Percentiles rank a stretch among this genome's conserved stretches.
Conservation (phyloP, 2,113 vertebrate genomes). For the Talpa occidentalis region DNA sequence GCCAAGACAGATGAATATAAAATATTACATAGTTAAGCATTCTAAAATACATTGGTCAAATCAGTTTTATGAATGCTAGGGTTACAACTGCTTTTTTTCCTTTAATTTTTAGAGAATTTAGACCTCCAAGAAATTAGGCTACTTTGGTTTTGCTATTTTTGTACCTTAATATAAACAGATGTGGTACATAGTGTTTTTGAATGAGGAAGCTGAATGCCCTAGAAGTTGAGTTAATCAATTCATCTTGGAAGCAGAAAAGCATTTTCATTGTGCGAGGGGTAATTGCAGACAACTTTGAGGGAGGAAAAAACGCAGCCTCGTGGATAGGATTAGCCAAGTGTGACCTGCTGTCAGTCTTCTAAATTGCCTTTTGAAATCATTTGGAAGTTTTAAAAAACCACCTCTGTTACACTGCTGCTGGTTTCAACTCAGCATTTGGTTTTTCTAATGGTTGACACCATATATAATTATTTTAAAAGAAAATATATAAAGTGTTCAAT, state of each 20-base stretch:
- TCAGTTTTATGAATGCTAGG: conserved; percentile 24
- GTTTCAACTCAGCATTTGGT: background rate
- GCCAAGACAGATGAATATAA: background rate
- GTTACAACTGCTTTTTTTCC: background rate
- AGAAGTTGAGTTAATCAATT: conserved; percentile 48
- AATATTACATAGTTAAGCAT: conserved; percentile 24
- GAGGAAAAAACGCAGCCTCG: background rate
- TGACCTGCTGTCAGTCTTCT: conserved; percentile 74
- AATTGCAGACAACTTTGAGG: conserved; percentile 47
- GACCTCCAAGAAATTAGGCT: conserved; percentile 18
- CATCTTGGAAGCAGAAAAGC: conserved; percentile 48
- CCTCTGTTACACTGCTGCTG: background rate
- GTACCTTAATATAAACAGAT: conserved; percentile 50
- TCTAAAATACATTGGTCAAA: conserved; percentile 36
- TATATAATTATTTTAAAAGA: conserved; percentile 30
- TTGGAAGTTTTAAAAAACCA: conserved; percentile 16
- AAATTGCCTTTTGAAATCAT: conserved; percentile 80
- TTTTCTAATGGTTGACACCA: conserved; percentile 48
- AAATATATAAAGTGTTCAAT: background rate
- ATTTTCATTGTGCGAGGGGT: conserved; percentile 57
- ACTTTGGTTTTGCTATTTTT: conserved; percentile 46
- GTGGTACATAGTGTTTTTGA: background rate
- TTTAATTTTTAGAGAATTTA: conserved; percentile 21
- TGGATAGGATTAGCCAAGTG: conserved; percentile 67
- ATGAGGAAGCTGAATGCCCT: conserved; percentile 35